These are phyloP conservation scores for Dissostichus mawsoni DNA, from an alignment of 2,113 vertebrate genomes.

Conservation along the genomic window DNA sequence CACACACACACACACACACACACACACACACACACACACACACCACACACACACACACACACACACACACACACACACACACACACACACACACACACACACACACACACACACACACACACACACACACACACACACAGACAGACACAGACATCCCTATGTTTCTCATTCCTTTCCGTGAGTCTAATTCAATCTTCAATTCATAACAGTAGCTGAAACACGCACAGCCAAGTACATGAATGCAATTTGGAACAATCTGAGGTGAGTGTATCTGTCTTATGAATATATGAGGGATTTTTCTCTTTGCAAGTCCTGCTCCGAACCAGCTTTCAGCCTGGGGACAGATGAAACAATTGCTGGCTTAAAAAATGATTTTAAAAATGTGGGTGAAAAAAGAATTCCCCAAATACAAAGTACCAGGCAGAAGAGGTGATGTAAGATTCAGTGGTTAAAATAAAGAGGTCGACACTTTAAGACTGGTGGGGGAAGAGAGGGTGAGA, in stretches of 20 bases:
- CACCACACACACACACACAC: slow-evolving; percentile 28
- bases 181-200: slow-evolving; percentile 79
- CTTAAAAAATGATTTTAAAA: slow-evolving; percentile 56
- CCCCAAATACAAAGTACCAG: slow-evolving; percentile 54
- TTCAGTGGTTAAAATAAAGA: slow-evolving; percentile 59
- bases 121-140: slow-evolving; percentile 19
- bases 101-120: slow-evolving; percentile 25
- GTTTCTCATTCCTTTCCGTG: slow-evolving; percentile 53
- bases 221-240: slow-evolving; percentile 61
- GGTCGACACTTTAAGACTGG: slow-evolving; percentile 62
- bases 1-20: slow-evolving; percentile 26
- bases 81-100: slow-evolving; percentile 32
- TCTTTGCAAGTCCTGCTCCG: slow-evolving; percentile 59
- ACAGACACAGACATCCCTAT: slow-evolving; percentile 39
- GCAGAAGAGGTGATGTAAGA: slow-evolving; percentile 53
- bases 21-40: slow-evolving; percentile 17
- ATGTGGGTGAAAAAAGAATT: slow-evolving; percentile 1
- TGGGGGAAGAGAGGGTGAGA: neutral
- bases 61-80: slow-evolving; percentile 17
- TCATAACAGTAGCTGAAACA: slow-evolving; percentile 60
- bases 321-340: slow-evolving; percentile 66
- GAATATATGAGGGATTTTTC: slow-evolving; percentile 71
- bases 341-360: slow-evolving; percentile 69
- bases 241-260: slow-evolving; percentile 79
- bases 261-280: slow-evolving; percentile 71